phyloP scores from a whole-genome alignment of 1,140 invertebrate genomes.

The Lordiphosa collinella region DNA sequence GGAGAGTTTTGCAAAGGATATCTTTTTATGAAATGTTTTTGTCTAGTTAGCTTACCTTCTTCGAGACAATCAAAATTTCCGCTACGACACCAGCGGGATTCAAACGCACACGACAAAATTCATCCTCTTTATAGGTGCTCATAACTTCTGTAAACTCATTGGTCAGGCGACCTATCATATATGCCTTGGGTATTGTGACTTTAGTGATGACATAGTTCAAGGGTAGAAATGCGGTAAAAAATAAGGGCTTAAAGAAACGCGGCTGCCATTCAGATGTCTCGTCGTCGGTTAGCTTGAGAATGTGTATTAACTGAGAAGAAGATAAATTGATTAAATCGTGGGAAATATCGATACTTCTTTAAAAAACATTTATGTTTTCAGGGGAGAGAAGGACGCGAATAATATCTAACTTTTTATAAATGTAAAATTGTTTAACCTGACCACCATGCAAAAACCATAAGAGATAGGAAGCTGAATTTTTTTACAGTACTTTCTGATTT shows the following conservation, averaged over 20 bases:
- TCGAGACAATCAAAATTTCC: constrained; percentile 45
- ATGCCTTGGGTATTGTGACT: constrained; percentile 35
- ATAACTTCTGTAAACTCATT: constrained; percentile 21
- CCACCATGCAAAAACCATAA: too few species aligned
- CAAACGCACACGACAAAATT: constrained; percentile 46
- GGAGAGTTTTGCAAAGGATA: too few species aligned
- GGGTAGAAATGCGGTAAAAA: constrained; percentile 33
- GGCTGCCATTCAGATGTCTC: neutral
- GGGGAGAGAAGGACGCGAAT: too few species aligned
- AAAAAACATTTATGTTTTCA: too few species aligned
- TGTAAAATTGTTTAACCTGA: too few species aligned
- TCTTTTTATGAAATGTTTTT: too few species aligned
- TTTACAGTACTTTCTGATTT: too few species aligned
- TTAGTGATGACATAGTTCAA: constrained; percentile 35
- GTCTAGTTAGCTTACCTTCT: constrained; percentile 8
- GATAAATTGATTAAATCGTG: neutral
- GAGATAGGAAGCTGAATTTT: too few species aligned
- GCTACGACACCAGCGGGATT: constrained; percentile 8
- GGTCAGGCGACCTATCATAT: constrained; percentile 21
- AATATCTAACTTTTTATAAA: too few species aligned
- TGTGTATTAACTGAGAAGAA: constrained; percentile 13
- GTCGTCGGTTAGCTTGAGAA: constrained; percentile 11
- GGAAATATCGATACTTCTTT: too few species aligned
- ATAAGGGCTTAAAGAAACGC: constrained; percentile 16
- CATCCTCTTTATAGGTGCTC: constrained; percentile 29